A percentile compares a stretch with the other conserved stretches of the same genome.
Evolutionary conservation across 2,888 invertebrate genomes (phyloP).

Genomic region (Ophraella communa): DNA sequence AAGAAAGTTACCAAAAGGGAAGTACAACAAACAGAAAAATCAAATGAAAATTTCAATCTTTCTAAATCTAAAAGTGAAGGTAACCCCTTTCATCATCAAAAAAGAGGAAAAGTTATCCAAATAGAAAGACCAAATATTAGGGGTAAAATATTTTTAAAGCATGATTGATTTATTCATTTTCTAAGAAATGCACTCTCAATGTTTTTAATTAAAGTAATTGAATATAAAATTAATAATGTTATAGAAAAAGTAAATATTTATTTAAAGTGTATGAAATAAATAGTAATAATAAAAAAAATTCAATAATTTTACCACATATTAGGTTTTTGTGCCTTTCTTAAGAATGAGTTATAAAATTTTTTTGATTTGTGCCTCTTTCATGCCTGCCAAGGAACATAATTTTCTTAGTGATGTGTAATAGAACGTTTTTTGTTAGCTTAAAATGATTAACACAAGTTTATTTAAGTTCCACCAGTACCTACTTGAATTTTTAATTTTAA

Average conservation of each 20-base stretch:
- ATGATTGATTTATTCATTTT: constrained; percentile 28
- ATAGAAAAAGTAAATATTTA: neutral
- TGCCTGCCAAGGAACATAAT: too few relatives aligned
- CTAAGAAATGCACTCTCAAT: neutral
- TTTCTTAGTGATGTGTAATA: too few relatives aligned
- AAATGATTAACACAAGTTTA: too few relatives aligned
- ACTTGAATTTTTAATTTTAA: too few relatives aligned
- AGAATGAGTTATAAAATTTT: too few relatives aligned
- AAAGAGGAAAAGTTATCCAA: constrained; percentile 56
- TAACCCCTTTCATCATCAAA: constrained; percentile 56
- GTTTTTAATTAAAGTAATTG: neutral
- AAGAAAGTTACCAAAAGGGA: constrained; percentile 18
- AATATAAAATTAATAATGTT: neutral
- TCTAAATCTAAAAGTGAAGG: constrained; percentile 59
- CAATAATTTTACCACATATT: too few relatives aligned
- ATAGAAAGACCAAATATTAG: constrained; percentile 50
- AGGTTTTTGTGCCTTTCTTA: too few relatives aligned
- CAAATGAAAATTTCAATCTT: constrained; percentile 46
- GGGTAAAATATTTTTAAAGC: constrained; percentile 47
- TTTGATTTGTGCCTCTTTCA: too few relatives aligned
- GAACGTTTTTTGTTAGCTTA: too few relatives aligned
- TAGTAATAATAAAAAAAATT: neutral
- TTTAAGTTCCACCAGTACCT: too few relatives aligned
- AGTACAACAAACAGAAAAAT: constrained; percentile 25
- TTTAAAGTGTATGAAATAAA: neutral